Evolutionary conservation across 2,888 invertebrate species (phyloP).

Genomic region (Lingula anatina): DNA sequence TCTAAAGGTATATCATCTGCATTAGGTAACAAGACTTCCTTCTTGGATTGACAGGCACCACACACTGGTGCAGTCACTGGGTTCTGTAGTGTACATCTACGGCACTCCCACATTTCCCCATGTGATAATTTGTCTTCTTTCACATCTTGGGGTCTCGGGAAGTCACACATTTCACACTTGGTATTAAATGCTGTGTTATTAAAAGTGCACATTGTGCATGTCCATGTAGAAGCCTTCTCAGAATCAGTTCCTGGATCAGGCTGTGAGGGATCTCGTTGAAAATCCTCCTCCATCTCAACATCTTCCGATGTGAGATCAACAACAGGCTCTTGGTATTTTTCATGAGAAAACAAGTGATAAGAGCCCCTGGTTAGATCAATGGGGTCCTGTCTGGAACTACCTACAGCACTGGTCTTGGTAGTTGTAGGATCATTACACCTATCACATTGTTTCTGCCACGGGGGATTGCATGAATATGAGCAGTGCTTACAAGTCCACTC

Average conservation of each 20-base stretch:
- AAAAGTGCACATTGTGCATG: conserved; percentile 66
- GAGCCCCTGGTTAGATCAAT: too few species aligned
- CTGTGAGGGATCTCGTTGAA: too few species aligned
- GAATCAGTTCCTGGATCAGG: too few species aligned
- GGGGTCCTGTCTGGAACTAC: too few species aligned
- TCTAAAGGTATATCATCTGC: not conserved
- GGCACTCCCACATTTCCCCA: conserved; percentile 69
- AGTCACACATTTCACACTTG: conserved; percentile 71
- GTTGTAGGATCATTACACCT: too few species aligned
- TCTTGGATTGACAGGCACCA: conserved; percentile 70
- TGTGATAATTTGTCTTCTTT: not conserved
- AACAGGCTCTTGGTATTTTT: too few species aligned
- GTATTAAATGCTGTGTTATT: conserved; percentile 65
- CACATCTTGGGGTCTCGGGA: conserved; percentile 53
- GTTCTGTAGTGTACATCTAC: conserved; percentile 82
- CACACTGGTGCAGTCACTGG: conserved; percentile 67
- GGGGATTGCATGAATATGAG: conserved; percentile 80
- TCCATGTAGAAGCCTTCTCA: too few species aligned
- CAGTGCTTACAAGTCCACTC: conserved; percentile 85
- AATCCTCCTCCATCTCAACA: too few species aligned
- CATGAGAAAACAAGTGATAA: too few species aligned
- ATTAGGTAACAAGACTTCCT: conserved; percentile 6
- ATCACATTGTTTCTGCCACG: conserved; percentile 75
- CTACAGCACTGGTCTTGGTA: too few species aligned
- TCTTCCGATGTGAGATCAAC: too few species aligned